Percentiles rank a stretch among this genome's conserved stretches.
phyloP scores from a whole-genome alignment of 2,113 vertebrate species.

The Ptyas mucosa region DNA sequence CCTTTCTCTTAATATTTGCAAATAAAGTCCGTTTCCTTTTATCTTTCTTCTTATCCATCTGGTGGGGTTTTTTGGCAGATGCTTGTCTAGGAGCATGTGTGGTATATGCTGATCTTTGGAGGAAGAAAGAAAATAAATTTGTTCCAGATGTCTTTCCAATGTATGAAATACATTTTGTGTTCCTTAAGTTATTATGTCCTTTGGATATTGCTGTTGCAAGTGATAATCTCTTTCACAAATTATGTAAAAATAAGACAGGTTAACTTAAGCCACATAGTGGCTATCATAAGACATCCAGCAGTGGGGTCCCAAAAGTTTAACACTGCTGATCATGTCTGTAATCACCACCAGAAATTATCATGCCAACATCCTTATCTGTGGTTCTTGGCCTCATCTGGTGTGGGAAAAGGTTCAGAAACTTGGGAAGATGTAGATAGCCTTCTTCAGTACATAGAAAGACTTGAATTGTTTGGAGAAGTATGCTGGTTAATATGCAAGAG shows the following conservation, averaged over 20 bases:
- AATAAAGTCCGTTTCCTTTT: background rate
- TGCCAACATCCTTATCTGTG: background rate
- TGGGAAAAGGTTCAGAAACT: background rate
- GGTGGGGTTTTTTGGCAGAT: background rate
- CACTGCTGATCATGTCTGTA: background rate
- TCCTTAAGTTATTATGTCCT: background rate
- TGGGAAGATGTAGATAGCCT: background rate
- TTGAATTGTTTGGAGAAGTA: background rate
- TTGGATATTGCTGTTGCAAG: background rate
- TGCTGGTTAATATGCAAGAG: background rate
- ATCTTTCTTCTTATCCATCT: background rate
- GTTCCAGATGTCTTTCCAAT: constrained; percentile 12
- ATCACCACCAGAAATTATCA: background rate
- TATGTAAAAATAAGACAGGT: background rate
- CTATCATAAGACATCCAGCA: background rate
- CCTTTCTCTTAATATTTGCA: background rate
- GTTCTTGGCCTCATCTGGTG: background rate
- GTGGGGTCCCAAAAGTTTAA: background rate
- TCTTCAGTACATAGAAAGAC: background rate
- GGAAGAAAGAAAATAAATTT: background rate
- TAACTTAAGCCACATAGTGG: background rate
- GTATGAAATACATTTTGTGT: fast-evolving
- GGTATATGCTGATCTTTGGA: constrained; percentile 3
- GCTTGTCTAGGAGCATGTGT: constrained; percentile 1
- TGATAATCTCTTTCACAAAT: background rate